These are phyloP conservation scores for Chrysolina oricalcia DNA, from an alignment of 2,888 invertebrate species.

Conservation along the genomic window DNA sequence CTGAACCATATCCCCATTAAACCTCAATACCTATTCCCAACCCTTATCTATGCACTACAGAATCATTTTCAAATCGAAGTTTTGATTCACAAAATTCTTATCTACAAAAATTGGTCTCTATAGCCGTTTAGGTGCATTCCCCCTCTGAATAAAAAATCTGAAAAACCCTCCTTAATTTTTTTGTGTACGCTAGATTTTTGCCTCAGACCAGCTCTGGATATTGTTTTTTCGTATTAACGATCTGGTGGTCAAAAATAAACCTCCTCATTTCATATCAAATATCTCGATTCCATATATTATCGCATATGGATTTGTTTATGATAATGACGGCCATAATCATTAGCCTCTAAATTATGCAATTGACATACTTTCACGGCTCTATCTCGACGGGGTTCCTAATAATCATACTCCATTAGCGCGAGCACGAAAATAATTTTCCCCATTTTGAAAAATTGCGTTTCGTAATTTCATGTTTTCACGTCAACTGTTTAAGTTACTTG, in stretches of 20 bases:
- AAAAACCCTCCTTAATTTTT: too few species aligned
- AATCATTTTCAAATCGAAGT: too few species aligned
- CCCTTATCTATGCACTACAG: too few species aligned
- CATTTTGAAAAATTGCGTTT: slow-evolving; percentile 53
- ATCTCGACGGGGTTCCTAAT: slow-evolving; percentile 27
- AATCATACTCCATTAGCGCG: slow-evolving; percentile 39
- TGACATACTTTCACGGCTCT: slow-evolving; percentile 30
- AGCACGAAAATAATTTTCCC: slow-evolving; percentile 56
- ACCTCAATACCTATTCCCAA: too few species aligned
- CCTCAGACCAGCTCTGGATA: too few species aligned
- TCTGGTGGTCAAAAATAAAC: background rate
- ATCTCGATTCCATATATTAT: slow-evolving; percentile 2
- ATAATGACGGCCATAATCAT: slow-evolving; percentile 6
- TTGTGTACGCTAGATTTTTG: too few species aligned
- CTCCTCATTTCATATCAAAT: background rate
- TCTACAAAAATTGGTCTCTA: too few species aligned
- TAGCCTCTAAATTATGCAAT: slow-evolving; percentile 23
- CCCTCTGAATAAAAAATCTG: too few species aligned
- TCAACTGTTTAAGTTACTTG: slow-evolving; percentile 56
- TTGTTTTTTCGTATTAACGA: too few species aligned
- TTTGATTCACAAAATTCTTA: too few species aligned
- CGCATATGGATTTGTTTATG: background rate
- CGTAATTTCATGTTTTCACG: slow-evolving; percentile 63
- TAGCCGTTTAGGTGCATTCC: too few species aligned
- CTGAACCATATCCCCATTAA: too few species aligned